Percentiles rank a stretch among this genome's conserved stretches.
phyloP scores from a whole-genome alignment of 2,888 invertebrate genomes.

The Mythimna lalbum region DNA sequence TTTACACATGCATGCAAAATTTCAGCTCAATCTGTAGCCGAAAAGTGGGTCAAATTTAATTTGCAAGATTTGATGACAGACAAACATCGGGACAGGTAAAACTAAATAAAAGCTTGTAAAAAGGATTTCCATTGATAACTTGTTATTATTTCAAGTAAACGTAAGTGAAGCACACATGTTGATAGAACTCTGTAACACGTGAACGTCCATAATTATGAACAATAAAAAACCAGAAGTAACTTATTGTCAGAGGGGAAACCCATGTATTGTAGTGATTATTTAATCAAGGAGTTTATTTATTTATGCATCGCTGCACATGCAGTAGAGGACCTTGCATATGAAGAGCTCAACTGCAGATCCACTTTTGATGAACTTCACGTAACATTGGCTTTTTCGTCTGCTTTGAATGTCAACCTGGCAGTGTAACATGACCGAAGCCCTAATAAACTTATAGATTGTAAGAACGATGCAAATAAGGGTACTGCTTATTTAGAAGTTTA shows the following conservation, averaged over 20 bases:
- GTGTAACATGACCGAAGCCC: no score
- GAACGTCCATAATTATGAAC: background rate
- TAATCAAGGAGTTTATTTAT: slow-evolving; percentile 49
- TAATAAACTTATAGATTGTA: no score
- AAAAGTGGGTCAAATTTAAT: no score
- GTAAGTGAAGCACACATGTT: background rate
- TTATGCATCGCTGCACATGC: background rate
- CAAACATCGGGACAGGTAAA: no score
- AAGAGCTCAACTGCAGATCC: background rate
- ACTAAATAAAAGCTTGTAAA: no score
- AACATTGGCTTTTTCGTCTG: background rate
- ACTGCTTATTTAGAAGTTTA: no score
- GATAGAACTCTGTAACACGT: background rate
- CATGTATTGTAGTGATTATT: slow-evolving; percentile 48
- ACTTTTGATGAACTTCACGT: background rate
- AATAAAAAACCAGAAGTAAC: slow-evolving; percentile 26
- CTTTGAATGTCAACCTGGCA: no score
- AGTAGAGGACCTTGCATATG: background rate
- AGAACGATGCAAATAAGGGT: no score
- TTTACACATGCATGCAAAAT: no score
- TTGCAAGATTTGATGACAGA: no score
- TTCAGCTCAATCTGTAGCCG: no score
- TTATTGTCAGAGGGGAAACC: slow-evolving; percentile 30
- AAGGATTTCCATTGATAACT: no score
- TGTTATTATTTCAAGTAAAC: background rate